Percentiles rank a stretch among this genome's conserved stretches.
phyloP scores from a whole-genome alignment of 2,888 invertebrate species.

The Thymelicus lineola region DNA sequence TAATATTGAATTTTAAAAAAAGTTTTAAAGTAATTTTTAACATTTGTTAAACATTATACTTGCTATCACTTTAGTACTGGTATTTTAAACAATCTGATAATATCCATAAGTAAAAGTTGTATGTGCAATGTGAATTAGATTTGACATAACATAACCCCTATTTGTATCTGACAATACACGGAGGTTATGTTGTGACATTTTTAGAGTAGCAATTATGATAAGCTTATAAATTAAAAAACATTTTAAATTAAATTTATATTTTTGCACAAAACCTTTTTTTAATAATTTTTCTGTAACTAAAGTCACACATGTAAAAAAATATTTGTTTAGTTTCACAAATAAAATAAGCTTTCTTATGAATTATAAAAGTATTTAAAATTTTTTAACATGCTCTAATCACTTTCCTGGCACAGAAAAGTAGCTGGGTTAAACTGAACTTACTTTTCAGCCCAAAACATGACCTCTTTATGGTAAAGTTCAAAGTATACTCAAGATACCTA shows the following conservation, averaged over 20 bases:
- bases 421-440: background rate
- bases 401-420: background rate
- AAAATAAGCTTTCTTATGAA: constrained; percentile 20
- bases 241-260: background rate
- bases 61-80: too few relatives aligned
- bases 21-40: too few relatives aligned
- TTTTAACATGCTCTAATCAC: background rate
- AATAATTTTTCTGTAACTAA: constrained; percentile 37
- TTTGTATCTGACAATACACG: background rate
- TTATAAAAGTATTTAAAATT: background rate
- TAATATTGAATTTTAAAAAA: too few relatives aligned
- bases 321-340: constrained; percentile 23
- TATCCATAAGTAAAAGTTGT: too few relatives aligned
- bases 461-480: constrained; percentile 14
- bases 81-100: too few relatives aligned
- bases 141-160: background rate
- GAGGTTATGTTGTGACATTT: constrained; percentile 1
- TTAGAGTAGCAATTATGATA: background rate
- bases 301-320: constrained; percentile 39
- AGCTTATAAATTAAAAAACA: background rate
- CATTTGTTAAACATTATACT: too few relatives aligned
- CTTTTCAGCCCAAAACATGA: constrained; percentile 26
- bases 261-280: background rate
- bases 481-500: background rate
- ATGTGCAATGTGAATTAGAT: background rate